A percentile compares a stretch with the other conserved stretches of the same genome.
These are phyloP conservation scores for Magallana ariakensis DNA, from an alignment of 1,140 invertebrate genomes.

Conservation along the genomic window DNA sequence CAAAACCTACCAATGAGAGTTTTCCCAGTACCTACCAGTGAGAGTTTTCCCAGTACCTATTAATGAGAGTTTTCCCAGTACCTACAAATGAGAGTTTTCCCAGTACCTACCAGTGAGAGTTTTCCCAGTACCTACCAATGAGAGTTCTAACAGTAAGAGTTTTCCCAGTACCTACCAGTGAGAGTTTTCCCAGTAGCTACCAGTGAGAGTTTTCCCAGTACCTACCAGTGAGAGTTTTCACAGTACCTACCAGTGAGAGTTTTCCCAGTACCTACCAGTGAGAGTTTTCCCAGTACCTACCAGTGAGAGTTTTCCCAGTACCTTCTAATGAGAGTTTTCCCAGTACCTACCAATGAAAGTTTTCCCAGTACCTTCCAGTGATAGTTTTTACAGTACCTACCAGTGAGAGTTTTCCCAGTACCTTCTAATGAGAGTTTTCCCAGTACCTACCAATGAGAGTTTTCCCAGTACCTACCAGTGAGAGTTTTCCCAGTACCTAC, in stretches of 20 bases:
- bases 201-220: background rate
- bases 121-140: slow-evolving; percentile 65
- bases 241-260: no score
- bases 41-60: no score
- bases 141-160: no score
- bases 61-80: background rate
- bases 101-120: slow-evolving; percentile 68
- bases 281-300: slow-evolving; percentile 66
- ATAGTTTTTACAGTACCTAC: slow-evolving; percentile 56
- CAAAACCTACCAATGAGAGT: no score
- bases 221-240: slow-evolving; percentile 72
- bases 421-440: no score
- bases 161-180: slow-evolving; percentile 62
- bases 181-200: no score
- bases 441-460: slow-evolving; percentile 68
- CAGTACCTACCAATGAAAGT: slow-evolving; percentile 68
- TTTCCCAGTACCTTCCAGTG: no score
- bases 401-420: slow-evolving; percentile 70
- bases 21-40: slow-evolving; percentile 62
- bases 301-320: slow-evolving; percentile 70
- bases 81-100: slow-evolving; percentile 70
- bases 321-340: no score
- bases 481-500: slow-evolving; percentile 56
- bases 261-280: slow-evolving; percentile 62
- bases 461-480: no score